Conservation (phyloP, 1,140 invertebrate species). For the Scylla paramamosain region DNA sequence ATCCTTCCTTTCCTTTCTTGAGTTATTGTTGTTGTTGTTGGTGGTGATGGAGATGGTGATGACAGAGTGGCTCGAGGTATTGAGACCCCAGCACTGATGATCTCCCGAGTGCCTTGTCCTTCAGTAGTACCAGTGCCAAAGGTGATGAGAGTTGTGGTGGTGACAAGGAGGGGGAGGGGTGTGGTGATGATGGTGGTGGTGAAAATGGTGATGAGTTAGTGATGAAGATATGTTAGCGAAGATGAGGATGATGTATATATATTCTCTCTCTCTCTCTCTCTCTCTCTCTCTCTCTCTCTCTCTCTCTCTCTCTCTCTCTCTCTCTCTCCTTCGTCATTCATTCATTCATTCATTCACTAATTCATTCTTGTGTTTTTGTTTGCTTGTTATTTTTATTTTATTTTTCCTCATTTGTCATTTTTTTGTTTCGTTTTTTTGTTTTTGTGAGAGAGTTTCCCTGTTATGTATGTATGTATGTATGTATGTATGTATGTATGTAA, state of each 20-base stretch:
- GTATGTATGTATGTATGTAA: conserved; percentile 36
- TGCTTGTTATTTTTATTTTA: neutral
- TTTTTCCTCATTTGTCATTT: no score
- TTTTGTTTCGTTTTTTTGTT: neutral
- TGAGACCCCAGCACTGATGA: neutral
- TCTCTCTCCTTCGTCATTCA: neutral
- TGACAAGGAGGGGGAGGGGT: neutral
- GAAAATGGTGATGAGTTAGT: neutral
- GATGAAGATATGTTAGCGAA: no score
- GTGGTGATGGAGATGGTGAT: neutral
- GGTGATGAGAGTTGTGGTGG: neutral
- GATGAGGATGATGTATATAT: neutral
- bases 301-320: conserved; percentile 15
- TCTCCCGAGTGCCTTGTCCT: neutral
- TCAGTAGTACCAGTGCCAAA: neutral
- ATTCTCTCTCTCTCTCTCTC: conserved; percentile 36
- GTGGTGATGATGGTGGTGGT: neutral
- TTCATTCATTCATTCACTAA: neutral
- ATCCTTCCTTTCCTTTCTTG: neutral
- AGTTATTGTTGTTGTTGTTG: neutral
- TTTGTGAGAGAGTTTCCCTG: neutral
- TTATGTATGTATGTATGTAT: conserved; percentile 29
- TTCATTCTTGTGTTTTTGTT: neutral
- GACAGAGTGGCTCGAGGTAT: neutral
- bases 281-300: conserved; percentile 24